Conservation (phyloP, 2,797 vertebrate genomes). For the Halcyon chelicuti region DNA sequence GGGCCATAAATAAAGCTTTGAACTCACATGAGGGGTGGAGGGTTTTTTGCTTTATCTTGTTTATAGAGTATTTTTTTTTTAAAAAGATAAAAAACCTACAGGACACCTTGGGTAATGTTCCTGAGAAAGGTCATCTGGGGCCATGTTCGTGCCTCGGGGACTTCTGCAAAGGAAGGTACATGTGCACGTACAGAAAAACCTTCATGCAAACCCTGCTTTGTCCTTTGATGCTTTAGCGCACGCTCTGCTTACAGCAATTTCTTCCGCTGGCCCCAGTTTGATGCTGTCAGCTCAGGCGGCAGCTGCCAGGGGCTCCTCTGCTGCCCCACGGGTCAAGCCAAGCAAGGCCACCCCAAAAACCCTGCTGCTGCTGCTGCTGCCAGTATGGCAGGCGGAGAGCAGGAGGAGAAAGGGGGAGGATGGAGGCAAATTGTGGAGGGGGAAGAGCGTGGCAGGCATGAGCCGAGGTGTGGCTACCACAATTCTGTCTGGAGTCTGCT, state of each 20-base stretch:
- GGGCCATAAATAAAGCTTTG: background rate
- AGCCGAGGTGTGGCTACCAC: background rate
- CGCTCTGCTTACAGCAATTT: background rate
- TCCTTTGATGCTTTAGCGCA: fast-evolving
- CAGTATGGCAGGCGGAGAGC: background rate
- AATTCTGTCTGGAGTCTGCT: background rate
- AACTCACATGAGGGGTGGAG: background rate
- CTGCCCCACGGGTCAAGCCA: background rate
- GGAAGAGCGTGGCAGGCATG: fast-evolving
- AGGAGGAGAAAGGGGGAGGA: background rate
- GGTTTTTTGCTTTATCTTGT: background rate
- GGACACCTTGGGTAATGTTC: background rate
- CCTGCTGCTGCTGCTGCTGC: background rate
- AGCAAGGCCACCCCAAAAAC: constrained; percentile 1
- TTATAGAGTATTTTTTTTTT: background rate
- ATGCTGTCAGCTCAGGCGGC: background rate
- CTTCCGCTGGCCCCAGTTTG: background rate
- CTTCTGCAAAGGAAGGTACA: background rate
- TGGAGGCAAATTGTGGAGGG: background rate
- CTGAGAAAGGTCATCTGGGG: background rate
- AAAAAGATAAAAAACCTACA: background rate
- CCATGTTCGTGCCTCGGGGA: background rate
- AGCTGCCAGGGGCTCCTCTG: background rate
- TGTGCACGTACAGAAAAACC: background rate
- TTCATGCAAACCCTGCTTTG: background rate